These are phyloP conservation scores for Coenobita brevimanus DNA, from an alignment of 1,140 invertebrate genomes.

Conservation along the genomic window DNA sequence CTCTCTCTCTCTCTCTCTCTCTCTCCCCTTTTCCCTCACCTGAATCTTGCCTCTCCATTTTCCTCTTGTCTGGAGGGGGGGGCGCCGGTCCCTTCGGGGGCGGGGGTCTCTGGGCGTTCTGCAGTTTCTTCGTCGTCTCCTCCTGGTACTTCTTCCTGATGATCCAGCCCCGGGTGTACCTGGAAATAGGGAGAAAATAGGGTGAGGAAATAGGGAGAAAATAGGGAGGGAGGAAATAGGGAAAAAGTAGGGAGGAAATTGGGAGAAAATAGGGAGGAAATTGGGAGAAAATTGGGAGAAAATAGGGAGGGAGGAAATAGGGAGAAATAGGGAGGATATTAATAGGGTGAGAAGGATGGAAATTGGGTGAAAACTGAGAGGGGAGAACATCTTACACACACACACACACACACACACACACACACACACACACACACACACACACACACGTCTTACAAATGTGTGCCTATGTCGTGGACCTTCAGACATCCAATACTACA, in stretches of 20 bases:
- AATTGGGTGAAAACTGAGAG: too few relatives aligned
- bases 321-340: too few relatives aligned
- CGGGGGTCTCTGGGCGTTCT: background rate
- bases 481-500: too few relatives aligned
- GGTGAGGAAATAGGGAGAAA: background rate
- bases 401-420: background rate
- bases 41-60: constrained; percentile 36
- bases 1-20: background rate
- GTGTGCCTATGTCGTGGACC: too few relatives aligned
- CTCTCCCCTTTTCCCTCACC: background rate
- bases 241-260: background rate
- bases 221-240: background rate
- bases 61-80: constrained; percentile 27
- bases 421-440: background rate
- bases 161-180: constrained; percentile 54
- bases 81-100: background rate
- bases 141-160: constrained; percentile 60
- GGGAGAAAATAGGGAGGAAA: background rate
- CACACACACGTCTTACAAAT: too few relatives aligned
- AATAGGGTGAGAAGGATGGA: too few relatives aligned
- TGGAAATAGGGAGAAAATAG: background rate
- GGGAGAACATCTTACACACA: too few relatives aligned
- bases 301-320: too few relatives aligned
- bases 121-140: constrained; percentile 18
- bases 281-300: background rate